Evolutionary conservation across 2,113 vertebrate species (phyloP).

Genomic region (Otis tarda): DNA sequence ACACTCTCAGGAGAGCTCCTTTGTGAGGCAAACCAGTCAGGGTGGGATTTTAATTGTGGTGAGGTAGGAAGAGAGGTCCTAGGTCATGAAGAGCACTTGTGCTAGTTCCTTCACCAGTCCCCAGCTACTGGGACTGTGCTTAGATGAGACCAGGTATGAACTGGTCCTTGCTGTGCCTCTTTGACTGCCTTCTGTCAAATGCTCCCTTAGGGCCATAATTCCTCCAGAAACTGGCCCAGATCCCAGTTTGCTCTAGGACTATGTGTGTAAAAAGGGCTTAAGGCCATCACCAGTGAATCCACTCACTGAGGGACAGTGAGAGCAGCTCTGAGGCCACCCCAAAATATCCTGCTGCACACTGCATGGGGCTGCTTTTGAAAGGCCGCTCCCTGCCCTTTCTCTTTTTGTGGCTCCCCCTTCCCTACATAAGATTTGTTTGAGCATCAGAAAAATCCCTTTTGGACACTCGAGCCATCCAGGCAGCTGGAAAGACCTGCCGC

Average conservation of each 20-base stretch:
- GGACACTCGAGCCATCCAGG: background rate
- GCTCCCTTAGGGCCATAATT: background rate
- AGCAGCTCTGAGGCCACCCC: background rate
- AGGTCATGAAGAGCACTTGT: background rate
- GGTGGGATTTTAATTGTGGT: background rate
- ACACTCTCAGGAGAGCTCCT: background rate
- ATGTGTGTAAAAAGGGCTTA: background rate
- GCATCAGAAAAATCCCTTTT: background rate
- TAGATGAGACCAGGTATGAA: background rate
- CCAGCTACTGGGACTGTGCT: background rate
- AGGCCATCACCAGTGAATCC: background rate
- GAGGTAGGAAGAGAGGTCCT: background rate
- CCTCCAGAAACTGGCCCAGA: background rate
- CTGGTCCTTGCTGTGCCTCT: background rate
- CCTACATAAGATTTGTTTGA: background rate
- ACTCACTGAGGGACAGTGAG: background rate
- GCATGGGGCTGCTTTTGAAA: background rate
- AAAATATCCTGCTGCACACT: rapidly evolving
- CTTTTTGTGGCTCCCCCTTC: background rate
- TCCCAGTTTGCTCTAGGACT: background rate
- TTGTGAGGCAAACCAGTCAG: background rate
- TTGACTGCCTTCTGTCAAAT: background rate
- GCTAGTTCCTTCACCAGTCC: rapidly evolving
- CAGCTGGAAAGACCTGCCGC: background rate
- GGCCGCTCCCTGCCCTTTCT: background rate